A percentile compares a stretch with the other conserved stretches of the same genome.
Conservation (phyloP, 35 echinoderm and acorn worm species). For the Ophiothrix spiculata region DNA sequence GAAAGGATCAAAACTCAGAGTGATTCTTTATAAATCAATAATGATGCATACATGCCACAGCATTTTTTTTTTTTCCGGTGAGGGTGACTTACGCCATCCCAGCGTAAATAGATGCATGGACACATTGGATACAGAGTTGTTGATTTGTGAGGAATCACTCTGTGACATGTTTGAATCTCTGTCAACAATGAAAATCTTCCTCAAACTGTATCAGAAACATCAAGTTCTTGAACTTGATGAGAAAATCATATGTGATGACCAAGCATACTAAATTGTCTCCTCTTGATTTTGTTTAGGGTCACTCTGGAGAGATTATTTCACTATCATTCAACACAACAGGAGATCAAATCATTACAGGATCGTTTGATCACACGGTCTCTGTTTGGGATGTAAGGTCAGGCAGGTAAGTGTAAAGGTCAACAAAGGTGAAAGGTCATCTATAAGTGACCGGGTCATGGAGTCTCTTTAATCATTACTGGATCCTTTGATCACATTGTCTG, state of each 20-base stretch:
- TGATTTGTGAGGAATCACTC: too few species aligned
- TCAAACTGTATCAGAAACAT: too few species aligned
- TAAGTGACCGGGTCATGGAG: too few species aligned
- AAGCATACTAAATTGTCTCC: neutral
- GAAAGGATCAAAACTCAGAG: too few species aligned
- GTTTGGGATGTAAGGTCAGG: conserved; percentile 88
- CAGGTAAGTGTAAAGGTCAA: conserved; percentile 45
- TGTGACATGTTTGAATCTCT: too few species aligned
- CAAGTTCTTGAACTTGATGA: too few species aligned
- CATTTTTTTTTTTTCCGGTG: neutral
- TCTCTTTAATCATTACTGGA: conserved; percentile 86
- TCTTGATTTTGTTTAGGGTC: conserved; percentile 44
- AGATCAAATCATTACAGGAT: conserved; percentile 88
- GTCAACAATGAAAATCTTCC: too few species aligned
- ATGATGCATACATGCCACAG: neutral
- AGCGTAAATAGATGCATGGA: too few species aligned
- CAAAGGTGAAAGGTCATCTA: neutral
- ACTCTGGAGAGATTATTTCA: conserved; percentile 94
- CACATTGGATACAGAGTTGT: too few species aligned
- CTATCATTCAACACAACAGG: conserved; percentile 96
- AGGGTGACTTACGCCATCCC: neutral
- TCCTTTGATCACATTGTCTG: conserved; percentile 97
- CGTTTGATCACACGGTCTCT: conserved; percentile 96
- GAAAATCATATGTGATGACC: too few species aligned
- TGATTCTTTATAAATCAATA: too few species aligned